phyloP scores from a whole-genome alignment of 2,113 vertebrate genomes.

The Tachycineta bicolor region DNA sequence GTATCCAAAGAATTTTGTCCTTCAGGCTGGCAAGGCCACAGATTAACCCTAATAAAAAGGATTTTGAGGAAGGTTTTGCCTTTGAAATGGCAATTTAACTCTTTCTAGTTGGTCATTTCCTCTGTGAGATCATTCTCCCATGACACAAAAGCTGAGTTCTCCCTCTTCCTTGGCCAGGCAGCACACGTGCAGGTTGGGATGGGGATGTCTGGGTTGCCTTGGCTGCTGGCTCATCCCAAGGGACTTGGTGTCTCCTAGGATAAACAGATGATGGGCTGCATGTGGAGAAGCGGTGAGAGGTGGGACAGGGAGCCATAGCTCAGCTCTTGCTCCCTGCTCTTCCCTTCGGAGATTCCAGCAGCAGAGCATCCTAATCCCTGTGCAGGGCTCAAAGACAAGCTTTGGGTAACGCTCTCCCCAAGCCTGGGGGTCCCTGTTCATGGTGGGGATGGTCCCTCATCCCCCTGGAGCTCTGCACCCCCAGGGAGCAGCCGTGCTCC shows the following conservation, averaged over 20 bases:
- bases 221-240: background rate
- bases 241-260: background rate
- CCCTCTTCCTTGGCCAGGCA: background rate
- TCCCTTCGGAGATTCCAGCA: background rate
- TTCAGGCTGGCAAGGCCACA: rapidly evolving
- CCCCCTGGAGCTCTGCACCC: background rate
- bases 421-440: background rate
- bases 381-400: background rate
- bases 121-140: background rate
- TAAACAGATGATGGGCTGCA: background rate
- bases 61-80: background rate
- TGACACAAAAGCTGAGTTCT: background rate
- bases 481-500: background rate
- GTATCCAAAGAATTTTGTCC: background rate
- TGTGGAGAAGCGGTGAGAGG: background rate
- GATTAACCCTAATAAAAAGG: background rate
- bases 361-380: background rate
- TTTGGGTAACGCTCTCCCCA: background rate
- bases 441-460: background rate
- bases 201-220: background rate
- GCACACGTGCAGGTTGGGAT: background rate
- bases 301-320: background rate
- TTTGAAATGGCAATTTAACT: background rate
- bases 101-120: background rate
- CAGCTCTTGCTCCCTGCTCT: background rate